Base-by-base conservation (phyloP, 2,113 vertebrate genomes). In the Accipiter virgatus region DNA sequence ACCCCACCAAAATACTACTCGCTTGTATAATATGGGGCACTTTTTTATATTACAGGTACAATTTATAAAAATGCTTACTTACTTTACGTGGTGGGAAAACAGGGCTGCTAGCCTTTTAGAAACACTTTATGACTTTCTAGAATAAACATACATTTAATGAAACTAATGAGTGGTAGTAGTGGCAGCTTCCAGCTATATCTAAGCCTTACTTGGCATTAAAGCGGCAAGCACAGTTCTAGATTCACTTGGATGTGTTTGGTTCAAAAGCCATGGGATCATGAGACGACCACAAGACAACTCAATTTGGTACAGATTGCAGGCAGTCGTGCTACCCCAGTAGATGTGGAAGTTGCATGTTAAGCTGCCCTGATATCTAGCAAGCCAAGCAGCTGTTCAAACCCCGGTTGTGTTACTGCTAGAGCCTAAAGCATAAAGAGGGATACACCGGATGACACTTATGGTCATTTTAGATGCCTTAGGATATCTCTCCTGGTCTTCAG, bases 301-400 rank as follows among this genome's bases (percentile, higher is more conserved):
- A 27, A 1, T 18, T 70, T 62, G 29, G 31, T 45, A 7, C 29
- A 7, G 23, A 1, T 1, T 8, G 5, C 0, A 5, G n/a, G 25
- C 45, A 16, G 7, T 10, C 42, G 3, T 4, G 2, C 56, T n/a
- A n/a, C 9, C 32, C 63, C 29, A 13, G 9, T 32, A 63, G 38
- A 6, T 2, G 5, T 4, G 14, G 38, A 36, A 63, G 19, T 3
- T 62, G 14, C 43, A 13, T 7, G 7, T 63, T 52, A 26, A 53
- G 34, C 18, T 93, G 26, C 32, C 56, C 67, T 27, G 29, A 5
- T 31, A 36, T 7, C 27, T 47, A 16, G 7, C 21, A 23, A 40
- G 21, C 14, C 63, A 78, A 81, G 16, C 11, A 91, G 10, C 15
- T 67, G 27, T 29, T 32, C 74, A 55, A 42, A 86, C 45, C 0